These are phyloP conservation scores for Eudyptes chrysolophus DNA, from an alignment of 2,113 vertebrate species.

Conservation along the genomic window DNA sequence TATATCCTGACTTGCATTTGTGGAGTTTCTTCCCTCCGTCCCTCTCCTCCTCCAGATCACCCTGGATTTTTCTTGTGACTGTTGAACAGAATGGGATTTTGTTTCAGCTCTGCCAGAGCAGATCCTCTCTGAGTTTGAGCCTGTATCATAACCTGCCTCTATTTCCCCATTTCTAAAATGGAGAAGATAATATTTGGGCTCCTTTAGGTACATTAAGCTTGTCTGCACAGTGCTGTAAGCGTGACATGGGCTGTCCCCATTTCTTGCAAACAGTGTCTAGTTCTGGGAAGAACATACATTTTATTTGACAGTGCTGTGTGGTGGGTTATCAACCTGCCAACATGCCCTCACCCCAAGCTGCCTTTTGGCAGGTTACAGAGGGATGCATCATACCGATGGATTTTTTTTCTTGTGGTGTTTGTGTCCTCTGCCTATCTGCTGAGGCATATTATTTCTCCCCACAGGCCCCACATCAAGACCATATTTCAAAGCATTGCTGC, in stretches of 20 bases:
- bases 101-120: not conserved
- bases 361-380: not conserved
- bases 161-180: not conserved
- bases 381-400: rapidly evolving
- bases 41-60: not conserved
- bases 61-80: not conserved
- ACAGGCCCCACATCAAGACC: constrained; percentile 93
- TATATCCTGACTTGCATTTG: not conserved
- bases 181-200: not conserved
- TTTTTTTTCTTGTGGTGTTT: not conserved
- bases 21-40: not conserved
- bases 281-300: not conserved
- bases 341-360: not conserved
- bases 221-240: not conserved
- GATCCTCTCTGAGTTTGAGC: not conserved
- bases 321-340: not conserved
- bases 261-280: not conserved
- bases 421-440: not conserved
- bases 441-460: not conserved
- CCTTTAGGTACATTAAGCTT: not conserved
- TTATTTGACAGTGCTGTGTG: not conserved
- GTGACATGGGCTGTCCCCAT: not conserved
- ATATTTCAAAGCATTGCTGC: constrained; percentile 97
- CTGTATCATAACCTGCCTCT: not conserved
- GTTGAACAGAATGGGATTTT: not conserved